Conservation (phyloP, 2,797 vertebrate genomes). For the Notoglanidium macrostoma region DNA sequence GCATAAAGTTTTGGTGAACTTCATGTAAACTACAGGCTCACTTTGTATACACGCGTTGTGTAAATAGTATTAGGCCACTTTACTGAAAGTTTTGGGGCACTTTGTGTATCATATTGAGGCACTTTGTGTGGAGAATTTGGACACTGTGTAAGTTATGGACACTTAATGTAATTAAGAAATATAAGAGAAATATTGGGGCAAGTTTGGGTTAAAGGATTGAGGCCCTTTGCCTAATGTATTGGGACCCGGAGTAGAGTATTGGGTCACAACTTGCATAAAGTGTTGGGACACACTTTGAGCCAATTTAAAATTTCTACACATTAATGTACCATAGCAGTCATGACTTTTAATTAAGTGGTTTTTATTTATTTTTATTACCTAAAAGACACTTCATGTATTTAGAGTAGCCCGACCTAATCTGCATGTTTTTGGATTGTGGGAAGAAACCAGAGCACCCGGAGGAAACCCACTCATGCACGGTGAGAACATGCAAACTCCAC, state of each 20-base stretch:
- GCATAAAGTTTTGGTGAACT: background rate
- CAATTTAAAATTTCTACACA: background rate
- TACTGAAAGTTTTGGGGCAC: background rate
- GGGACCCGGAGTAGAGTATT: background rate
- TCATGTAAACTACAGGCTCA: background rate
- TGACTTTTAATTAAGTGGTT: too few relatives aligned
- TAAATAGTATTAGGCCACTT: background rate
- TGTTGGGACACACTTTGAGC: background rate
- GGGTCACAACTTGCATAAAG: background rate
- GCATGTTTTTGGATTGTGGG: too few relatives aligned
- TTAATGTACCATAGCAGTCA: background rate
- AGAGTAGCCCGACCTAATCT: too few relatives aligned
- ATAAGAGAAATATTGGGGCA: background rate
- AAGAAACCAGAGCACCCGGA: too few relatives aligned
- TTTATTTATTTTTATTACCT: too few relatives aligned
- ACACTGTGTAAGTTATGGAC: background rate
- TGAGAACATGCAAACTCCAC: too few relatives aligned
- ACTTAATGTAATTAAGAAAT: background rate
- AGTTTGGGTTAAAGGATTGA: background rate
- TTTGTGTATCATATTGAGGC: background rate
- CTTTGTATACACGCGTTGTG: background rate
- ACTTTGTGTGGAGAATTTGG: background rate
- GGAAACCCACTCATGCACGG: too few relatives aligned
- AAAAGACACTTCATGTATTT: too few relatives aligned
- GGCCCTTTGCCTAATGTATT: background rate